Conservation (phyloP, 2,113 vertebrate genomes). For the Ceyx cyanopectus region DNA sequence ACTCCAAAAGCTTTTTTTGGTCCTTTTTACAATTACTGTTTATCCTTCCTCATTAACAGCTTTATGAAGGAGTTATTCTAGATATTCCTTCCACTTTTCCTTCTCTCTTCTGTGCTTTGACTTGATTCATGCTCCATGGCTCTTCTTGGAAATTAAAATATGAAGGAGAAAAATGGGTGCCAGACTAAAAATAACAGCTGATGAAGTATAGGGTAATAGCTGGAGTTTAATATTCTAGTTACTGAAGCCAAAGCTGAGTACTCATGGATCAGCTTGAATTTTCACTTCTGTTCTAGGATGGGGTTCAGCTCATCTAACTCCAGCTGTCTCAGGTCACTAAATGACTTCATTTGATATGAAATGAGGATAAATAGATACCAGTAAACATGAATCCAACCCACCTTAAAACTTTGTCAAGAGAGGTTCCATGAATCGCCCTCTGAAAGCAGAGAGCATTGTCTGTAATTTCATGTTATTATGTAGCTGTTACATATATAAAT, state of each 20-base stretch:
- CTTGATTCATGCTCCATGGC: background rate
- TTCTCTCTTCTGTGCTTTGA: background rate
- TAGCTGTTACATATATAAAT: background rate
- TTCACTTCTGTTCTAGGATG: background rate
- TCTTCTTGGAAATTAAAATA: conserved; percentile 18
- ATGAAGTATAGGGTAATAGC: background rate
- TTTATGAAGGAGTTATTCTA: background rate
- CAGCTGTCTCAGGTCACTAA: background rate
- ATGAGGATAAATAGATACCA: background rate
- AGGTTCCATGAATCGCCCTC: background rate
- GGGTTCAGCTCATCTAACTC: background rate
- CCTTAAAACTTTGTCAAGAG: background rate
- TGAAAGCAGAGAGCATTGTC: background rate
- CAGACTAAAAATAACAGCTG: conserved; percentile 15
- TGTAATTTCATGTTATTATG: rapidly evolving
- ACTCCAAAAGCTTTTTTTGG: background rate
- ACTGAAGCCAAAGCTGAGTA: background rate
- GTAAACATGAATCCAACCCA: background rate
- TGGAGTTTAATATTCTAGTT: background rate
- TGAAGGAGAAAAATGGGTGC: background rate
- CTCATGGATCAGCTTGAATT: background rate
- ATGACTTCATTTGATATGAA: background rate
- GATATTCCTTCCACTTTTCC: background rate
- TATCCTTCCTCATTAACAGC: background rate
- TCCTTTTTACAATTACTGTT: background rate